phyloP scores from a whole-genome alignment of 2,797 vertebrate genomes.

The Tiaroga cobitis region DNA sequence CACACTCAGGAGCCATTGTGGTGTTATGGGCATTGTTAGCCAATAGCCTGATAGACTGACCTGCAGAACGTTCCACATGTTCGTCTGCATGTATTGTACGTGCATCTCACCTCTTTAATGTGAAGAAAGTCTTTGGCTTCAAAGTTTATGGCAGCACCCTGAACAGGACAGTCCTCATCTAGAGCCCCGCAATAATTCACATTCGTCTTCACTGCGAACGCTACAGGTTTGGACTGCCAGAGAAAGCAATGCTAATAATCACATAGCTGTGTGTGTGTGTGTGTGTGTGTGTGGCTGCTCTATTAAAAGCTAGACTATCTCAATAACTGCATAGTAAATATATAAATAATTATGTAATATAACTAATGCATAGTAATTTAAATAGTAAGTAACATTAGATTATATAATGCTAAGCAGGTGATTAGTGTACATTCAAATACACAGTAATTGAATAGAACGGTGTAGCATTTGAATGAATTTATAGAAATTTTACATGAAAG shows the following conservation, averaged over 20 bases:
- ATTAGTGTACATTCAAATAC: not conserved
- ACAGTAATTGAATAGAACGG: not conserved
- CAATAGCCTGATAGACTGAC: not conserved
- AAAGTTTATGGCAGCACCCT: conserved; percentile 95
- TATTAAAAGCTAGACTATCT: not conserved
- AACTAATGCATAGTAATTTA: not conserved
- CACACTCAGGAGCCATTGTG: not conserved
- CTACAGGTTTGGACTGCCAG: conserved; percentile 91
- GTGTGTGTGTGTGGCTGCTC: not conserved
- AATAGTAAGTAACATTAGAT: not conserved
- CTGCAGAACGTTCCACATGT: not conserved
- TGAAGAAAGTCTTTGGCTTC: conserved; percentile 99
- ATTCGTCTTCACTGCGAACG: conserved; percentile 96
- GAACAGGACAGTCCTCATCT: conserved; percentile 96
- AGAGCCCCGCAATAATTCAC: conserved; percentile 95
- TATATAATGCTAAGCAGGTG: not conserved
- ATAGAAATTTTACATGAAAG: not conserved
- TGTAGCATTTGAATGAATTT: not conserved
- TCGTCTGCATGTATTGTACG: not conserved
- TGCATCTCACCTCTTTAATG: conserved; percentile 91
- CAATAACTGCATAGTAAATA: not conserved
- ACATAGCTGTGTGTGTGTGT: not conserved
- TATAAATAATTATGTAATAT: not conserved
- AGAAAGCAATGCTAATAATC: not conserved
- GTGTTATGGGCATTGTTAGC: not conserved